Base-by-base conservation (phyloP, 2,113 vertebrate species). In the Chascanopsetta lugubris region DNA sequence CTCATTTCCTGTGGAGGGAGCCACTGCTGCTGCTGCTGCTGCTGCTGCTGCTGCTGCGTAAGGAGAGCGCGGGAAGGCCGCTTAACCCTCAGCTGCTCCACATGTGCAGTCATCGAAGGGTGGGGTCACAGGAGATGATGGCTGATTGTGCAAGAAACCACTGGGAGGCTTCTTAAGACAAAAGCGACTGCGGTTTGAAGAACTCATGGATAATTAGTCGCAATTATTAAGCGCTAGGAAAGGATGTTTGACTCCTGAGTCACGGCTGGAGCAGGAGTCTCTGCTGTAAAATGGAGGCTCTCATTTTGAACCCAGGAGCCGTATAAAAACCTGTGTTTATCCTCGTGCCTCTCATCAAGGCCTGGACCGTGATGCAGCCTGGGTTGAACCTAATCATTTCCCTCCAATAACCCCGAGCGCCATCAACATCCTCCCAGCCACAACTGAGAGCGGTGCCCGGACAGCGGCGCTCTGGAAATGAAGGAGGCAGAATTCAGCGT, bases 1-100 rank as follows among this genome's bases (percentile, higher is more conserved):
- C 79, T 88, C 62, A 82, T 83, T 88, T 87, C 86, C 89, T 89
- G 82, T 64, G 43, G 26, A 66, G 51, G 47, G 49, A 79, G 68
- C 45, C 12, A 1, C 58, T n/a, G 17, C 46, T 18, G 21, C 47
- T n/a, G n/a, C n/a, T n/a, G n/a, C n/a, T n/a, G n/a, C n/a, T n/a
- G n/a, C n/a, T n/a, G n/a, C n/a, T n/a, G n/a, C n/a, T 8, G 45
- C 45, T 1, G 46, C 22, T 1, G 24, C 48, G 26, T 24, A 32
- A 48, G 27, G 64, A 45, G 45, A 61, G 72, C 5, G 5, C 40
- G 17, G 62, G 32, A 64, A 64, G 57, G 36, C 55, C 57, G 49
- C 65, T 82, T 77, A 70, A 80, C 61, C 42, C 63, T 79, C 49
- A 40, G 72, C 5, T 48, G 25, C 27, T 56, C 26, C 30, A 50